Conservation (phyloP, 2,888 invertebrate genomes). For the Ptychoptera contaminata region DNA sequence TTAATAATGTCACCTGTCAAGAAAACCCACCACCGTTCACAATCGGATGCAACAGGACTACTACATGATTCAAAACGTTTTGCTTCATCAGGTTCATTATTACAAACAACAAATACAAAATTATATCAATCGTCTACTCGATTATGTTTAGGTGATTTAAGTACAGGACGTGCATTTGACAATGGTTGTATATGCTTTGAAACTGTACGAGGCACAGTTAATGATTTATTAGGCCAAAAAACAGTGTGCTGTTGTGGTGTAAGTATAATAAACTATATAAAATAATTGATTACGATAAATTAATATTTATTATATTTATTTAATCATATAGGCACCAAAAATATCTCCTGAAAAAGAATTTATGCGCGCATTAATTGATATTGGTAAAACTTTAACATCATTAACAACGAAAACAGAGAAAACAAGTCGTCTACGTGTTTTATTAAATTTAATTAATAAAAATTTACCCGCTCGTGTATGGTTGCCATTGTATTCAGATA, state of each 20-base stretch:
- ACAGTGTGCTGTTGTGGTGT: slow-evolving; percentile 65
- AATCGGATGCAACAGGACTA: slow-evolving; percentile 60
- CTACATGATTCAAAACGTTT: slow-evolving; percentile 25
- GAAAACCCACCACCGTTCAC: slow-evolving; percentile 70
- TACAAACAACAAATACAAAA: slow-evolving; percentile 20
- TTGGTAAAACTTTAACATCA: slow-evolving; percentile 67
- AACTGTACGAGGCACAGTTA: slow-evolving; percentile 64
- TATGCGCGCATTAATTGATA: slow-evolving; percentile 70
- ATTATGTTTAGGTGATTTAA: slow-evolving; percentile 73
- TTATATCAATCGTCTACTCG: slow-evolving; percentile 30
- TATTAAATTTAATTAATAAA: slow-evolving; percentile 82
- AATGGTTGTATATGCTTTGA: slow-evolving; percentile 88
- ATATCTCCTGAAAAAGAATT: slow-evolving; percentile 74
- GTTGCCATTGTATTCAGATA: slow-evolving; percentile 74
- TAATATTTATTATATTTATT: slow-evolving; percentile 1
- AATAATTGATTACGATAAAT: not conserved
- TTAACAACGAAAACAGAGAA: slow-evolving; percentile 81
- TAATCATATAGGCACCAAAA: slow-evolving; percentile 49
- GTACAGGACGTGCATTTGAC: slow-evolving; percentile 91
- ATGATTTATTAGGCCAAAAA: slow-evolving; percentile 58
- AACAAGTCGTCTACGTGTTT: slow-evolving; percentile 82
- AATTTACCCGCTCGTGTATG: slow-evolving; percentile 96
- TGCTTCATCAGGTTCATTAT: slow-evolving; percentile 15
- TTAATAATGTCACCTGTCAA: slow-evolving; percentile 33
- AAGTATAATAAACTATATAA: slow-evolving; percentile 20